Conservation (phyloP, 2,888 invertebrate genomes). For the Marronus borbonicus region DNA sequence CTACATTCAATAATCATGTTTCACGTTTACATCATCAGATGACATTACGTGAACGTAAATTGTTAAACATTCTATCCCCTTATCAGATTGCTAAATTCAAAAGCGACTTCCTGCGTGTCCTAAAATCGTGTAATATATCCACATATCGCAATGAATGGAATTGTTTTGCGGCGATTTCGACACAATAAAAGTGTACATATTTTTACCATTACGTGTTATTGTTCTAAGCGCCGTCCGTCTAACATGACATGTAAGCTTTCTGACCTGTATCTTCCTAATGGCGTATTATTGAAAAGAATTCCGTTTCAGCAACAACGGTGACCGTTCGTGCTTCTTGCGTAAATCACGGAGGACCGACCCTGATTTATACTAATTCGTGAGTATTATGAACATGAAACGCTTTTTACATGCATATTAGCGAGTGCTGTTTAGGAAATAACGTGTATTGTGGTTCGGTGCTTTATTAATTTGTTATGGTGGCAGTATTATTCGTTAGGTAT, state of each 20-base stretch:
- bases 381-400: constrained; percentile 2
- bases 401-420: constrained; percentile 5
- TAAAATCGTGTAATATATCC: constrained; percentile 8
- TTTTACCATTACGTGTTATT: not conserved
- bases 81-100: constrained; percentile 19
- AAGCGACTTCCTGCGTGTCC: not conserved
- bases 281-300: constrained; percentile 16
- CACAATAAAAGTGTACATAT: not conserved
- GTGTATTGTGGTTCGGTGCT: not conserved
- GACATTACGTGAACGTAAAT: not conserved
- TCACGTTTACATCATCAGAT: not conserved
- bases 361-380: constrained; percentile 7
- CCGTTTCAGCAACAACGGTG: constrained; percentile 5
- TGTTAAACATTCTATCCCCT: not conserved
- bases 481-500: not conserved
- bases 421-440: not conserved
- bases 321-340: constrained; percentile 5
- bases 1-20: no score
- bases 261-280: constrained; percentile 20
- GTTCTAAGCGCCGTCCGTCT: constrained; percentile 3
- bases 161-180: constrained; percentile 1
- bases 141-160: constrained; percentile 4
- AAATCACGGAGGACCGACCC: constrained; percentile 6
- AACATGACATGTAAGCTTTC: constrained; percentile 24
- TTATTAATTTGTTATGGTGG: not conserved